Evolutionary conservation across 2,888 invertebrate genomes (phyloP), one percentile per base, ranked within the genome.

Genomic region (Sphecodes monilicornis): DNA sequence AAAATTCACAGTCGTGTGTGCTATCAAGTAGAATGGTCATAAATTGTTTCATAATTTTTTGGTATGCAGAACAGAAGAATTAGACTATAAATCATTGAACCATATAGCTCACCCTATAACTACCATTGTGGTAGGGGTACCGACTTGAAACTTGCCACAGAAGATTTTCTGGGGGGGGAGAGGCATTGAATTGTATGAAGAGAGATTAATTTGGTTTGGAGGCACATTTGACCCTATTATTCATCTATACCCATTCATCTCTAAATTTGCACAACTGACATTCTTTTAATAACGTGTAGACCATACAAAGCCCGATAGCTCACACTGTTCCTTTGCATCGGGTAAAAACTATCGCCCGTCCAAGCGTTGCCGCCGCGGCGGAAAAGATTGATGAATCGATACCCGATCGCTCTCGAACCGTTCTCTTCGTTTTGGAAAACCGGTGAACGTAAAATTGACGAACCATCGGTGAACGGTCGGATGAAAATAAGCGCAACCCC

Each of bases 401-500:
- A 50, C 2, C 1, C 13, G 46, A 46, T 69, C 29, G 18, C 69
- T 29, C 32, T 60, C 26, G 72, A 39, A 54, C 36, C 46, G 78
- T 73, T 50, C 39, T 18, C 22, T 66, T 18, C 39, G 64, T n/a
- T 73, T 3, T 73, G 43, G 66, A 36, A 79, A 57, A 75, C 36
- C 75, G 79, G 57, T 75, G 50, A 75, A 75, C 41, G 79, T 36
- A 41, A 74, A 78, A 66, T 73, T 46, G 64, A 66, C 78, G 73
- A 13, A 64, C 26, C 73, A 50, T 74, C 73, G 43, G 22, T 43
- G 70, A 60, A 78, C 71, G 78, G 39, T 74, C 26, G 43, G 68
- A 18, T 69, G 75, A 66, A 75, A 79, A 68, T 57, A 54, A 75
- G 68, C 54, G 68, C 43, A 75, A 29, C 43, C 29, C 69, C 22